Base-by-base conservation (phyloP, 2,113 vertebrate genomes). In the Colistium nudipinnis region DNA sequence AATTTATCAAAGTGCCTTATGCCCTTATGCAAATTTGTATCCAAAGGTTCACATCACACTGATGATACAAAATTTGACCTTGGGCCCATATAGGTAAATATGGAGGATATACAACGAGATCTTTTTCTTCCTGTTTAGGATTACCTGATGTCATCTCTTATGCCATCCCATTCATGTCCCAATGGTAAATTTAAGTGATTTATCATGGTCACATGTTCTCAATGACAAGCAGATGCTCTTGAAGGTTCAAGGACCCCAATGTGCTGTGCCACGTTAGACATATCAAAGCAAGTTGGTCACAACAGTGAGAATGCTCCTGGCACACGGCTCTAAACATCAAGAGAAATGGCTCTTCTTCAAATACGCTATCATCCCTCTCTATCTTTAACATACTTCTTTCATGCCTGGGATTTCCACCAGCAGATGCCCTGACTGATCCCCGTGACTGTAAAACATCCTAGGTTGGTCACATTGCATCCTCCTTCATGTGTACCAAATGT, bases 211-310 rank as follows among this genome's bases (percentile, higher is more conserved):
- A 73, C 60, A 74, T 87, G 80, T 63, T 76, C 53, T 55, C 73
- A 89, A 85, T 77, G 73, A 87, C 70, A 76, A 87, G 82, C 83
- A 87, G 82, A 87, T 85, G 82, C 62, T 78, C 76, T 63, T 53
- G 43, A 30, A 70, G 64, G 64, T 85, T 80, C 80, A 81, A 68
- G 64, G 61, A 74, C 57, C 48, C 52, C 68, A 70, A 25, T 70
- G 69, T 53, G 71, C 44, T 64, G n/a, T n/a, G n/a, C 25, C 28
- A 30, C 35, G 28, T 39, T 33, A 43, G 62, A 59, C 39, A 41
- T 69, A 73, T 77, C 54, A 78, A 82, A 74, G 54, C 28, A 28
- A 41, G 57, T 62, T 62, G n/a, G 45, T 82, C 52, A 77, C 53
- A 82, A 80, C 38, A 57, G 62, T 71, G n/a, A 71, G 72, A 78